Conservation (phyloP, 2,888 invertebrate species). For the Danaus chrysippus region DNA sequence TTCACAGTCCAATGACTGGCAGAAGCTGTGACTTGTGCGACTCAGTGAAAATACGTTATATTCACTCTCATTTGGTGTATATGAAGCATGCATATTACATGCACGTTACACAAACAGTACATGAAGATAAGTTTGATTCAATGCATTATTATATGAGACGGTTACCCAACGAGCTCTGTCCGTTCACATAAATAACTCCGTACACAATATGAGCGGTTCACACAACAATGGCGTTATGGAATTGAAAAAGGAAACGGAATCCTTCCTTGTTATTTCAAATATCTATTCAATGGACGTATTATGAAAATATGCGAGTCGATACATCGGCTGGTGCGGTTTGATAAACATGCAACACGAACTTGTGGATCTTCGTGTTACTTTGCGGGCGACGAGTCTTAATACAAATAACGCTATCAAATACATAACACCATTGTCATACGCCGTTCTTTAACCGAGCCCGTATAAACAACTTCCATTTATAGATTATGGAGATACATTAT, state of each 20-base stretch:
- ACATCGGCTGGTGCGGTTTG: slow-evolving; percentile 41
- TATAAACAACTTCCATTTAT: slow-evolving; percentile 33
- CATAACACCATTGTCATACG: slow-evolving; percentile 41
- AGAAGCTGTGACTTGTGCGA: slow-evolving; percentile 21
- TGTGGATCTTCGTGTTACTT: slow-evolving; percentile 43
- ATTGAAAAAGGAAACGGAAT: slow-evolving; percentile 41
- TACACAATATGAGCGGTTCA: slow-evolving; percentile 27
- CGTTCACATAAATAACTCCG: slow-evolving; percentile 11
- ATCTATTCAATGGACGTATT: slow-evolving; percentile 53
- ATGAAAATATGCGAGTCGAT: slow-evolving; percentile 62
- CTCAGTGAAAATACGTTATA: slow-evolving; percentile 23
- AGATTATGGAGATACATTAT: slow-evolving; percentile 25
- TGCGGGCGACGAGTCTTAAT: slow-evolving; percentile 36
- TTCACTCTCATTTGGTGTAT: slow-evolving; percentile 28
- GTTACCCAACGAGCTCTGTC: not conserved
- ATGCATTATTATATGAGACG: too few species aligned
- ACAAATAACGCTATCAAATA: slow-evolving; percentile 32
- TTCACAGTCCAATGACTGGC: slow-evolving; percentile 19
- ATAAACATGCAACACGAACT: slow-evolving; percentile 61
- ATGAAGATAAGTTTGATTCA: too few species aligned
- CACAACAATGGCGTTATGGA: slow-evolving; percentile 34
- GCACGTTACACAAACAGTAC: not conserved
- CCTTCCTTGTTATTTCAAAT: slow-evolving; percentile 54
- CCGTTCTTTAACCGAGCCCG: slow-evolving; percentile 33
- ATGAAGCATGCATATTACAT: slow-evolving; percentile 4